Evolutionary conservation across 2,797 vertebrate species (phyloP), one percentile per base, ranked within the genome.

Genomic region (Danio jaintianensis): DNA sequence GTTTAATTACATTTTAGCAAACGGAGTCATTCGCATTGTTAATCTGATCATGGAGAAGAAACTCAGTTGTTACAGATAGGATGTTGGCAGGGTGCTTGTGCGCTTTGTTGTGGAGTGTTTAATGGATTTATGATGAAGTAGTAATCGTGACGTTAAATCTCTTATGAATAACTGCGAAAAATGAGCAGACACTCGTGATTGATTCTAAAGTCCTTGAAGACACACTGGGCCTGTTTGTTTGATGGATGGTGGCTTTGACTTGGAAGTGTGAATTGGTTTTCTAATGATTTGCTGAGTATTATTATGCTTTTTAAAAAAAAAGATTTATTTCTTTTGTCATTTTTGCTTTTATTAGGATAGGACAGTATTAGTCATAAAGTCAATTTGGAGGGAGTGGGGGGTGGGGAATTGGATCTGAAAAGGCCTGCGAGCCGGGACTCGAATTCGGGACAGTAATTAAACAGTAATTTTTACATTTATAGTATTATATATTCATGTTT

Each of bases 221-320:
- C 18, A 48, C 64, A 50, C 63, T 68, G 53, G 55, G 43, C 62
- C 52, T 74, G 72, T 61, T 48, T 75, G 58, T 64, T 75, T 56
- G 9, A 45, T 36, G 29, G 0, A 10, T 66, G 38, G 20, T 63
- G 20, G 50, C 58, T 48, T 48, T 18, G 43, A 61, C n/a, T 81
- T 52, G 16, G 5, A 20, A 22, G 55, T 55, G 29, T 36, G 5
- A 52, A 16, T 50, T 48, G n/a, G 11, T 29, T 42, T 42, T 56
- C 45, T 15, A 42, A 40, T 50, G n/a, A 53, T 70, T 53, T 29
- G 45, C 47, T 75, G 64, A 43, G n/a, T 64, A 64, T 13, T 63
- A 63, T 42, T 22, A 47, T 47, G 29, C 29, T 29, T 29, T 29
- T 29, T 29, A 29, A 29, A 29, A n/a, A n/a, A n/a, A n/a, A n/a